Evolutionary conservation across 2,888 invertebrate genomes (phyloP).

Genomic region (Mimumesa dahlbomi): DNA sequence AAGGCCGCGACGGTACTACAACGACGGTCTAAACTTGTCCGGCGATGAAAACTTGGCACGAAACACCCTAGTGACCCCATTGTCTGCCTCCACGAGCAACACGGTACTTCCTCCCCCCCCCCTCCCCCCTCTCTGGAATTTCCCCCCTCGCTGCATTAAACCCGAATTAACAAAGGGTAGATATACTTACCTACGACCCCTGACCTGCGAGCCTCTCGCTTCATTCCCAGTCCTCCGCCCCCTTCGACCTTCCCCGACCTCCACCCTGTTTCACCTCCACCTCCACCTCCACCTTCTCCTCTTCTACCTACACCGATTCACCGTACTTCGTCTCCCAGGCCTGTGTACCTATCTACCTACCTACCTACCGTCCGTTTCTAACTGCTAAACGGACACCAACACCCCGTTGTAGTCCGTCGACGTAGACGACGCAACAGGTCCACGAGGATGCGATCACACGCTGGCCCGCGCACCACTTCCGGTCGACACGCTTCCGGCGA

Average conservation of each 20-base stretch:
- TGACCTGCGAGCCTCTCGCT: constrained; percentile 38
- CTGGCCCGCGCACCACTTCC: constrained; percentile 56
- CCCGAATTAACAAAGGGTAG: constrained; percentile 75
- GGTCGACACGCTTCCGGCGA: constrained; percentile 26
- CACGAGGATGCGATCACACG: constrained; percentile 69
- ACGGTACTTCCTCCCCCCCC: constrained; percentile 21
- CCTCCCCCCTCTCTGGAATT: constrained; percentile 27
- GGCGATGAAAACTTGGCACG: constrained; percentile 73
- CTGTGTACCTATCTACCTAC: no score
- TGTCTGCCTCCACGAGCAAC: constrained; percentile 70
- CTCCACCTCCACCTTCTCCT: constrained; percentile 25
- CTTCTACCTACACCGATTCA: no score
- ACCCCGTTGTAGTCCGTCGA: constrained; percentile 30
- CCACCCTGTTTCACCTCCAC: constrained; percentile 10
- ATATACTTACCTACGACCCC: constrained; percentile 64
- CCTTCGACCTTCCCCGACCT: constrained; percentile 37
- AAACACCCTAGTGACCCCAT: constrained; percentile 75
- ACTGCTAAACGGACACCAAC: constrained; percentile 67
- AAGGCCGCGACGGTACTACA: constrained; percentile 21
- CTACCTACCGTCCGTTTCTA: no score
- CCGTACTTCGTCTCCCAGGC: no score
- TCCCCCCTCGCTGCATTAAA: constrained; percentile 66
- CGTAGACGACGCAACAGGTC: constrained; percentile 74
- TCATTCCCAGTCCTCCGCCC: constrained; percentile 15
- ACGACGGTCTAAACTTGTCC: constrained; percentile 72